phyloP scores from a whole-genome alignment of 2,113 vertebrate genomes.

The Cnemophilus loriae region DNA sequence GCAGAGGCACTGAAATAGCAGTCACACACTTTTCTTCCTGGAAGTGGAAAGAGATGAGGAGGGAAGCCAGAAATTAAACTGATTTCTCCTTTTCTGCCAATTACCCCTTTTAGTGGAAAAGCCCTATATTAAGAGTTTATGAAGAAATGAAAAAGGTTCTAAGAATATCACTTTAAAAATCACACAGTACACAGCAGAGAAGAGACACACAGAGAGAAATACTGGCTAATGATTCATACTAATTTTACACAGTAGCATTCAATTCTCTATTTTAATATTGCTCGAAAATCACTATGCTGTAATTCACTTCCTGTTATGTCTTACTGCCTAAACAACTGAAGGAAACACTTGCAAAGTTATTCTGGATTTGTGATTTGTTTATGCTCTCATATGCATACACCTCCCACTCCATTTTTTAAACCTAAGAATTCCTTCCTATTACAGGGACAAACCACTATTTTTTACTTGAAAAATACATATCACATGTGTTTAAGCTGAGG shows the following conservation, averaged over 20 bases:
- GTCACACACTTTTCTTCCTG: background rate
- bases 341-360: background rate
- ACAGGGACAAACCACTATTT: background rate
- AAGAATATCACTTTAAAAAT: conserved; percentile 2
- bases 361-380: background rate
- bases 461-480: background rate
- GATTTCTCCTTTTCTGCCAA: background rate
- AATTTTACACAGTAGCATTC: background rate
- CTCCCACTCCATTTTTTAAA: background rate
- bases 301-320: background rate
- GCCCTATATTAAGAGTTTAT: background rate
- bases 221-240: background rate
- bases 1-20: background rate
- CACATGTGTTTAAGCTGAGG: background rate
- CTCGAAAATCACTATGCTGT: background rate
- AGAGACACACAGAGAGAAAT: background rate
- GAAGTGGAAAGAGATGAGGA: background rate
- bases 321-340: background rate
- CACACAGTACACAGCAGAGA: background rate
- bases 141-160: background rate
- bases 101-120: background rate
- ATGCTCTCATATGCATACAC: background rate
- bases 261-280: background rate
- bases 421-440: background rate
- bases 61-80: background rate